A percentile compares a stretch with the other conserved stretches of the same genome.
These are phyloP conservation scores for Ochropleura plecta DNA, from an alignment of 2,888 invertebrate genomes.

Conservation along the genomic window DNA sequence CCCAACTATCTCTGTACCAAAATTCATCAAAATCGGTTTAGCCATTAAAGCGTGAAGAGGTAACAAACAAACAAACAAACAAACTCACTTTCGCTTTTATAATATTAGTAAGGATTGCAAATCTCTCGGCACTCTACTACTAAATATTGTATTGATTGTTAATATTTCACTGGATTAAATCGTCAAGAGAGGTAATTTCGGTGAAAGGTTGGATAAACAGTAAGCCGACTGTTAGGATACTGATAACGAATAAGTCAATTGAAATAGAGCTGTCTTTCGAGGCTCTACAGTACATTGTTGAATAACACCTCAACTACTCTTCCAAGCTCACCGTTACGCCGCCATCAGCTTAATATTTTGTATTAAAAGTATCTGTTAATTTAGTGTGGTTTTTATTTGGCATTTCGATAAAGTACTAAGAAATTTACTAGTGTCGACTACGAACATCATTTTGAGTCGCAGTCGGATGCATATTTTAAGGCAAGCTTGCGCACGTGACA, in stretches of 20 bases:
- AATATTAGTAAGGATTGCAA: too few species aligned
- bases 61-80: too few species aligned
- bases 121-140: neutral
- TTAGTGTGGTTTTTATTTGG: conserved; percentile 1
- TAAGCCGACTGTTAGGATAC: neutral
- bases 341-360: neutral
- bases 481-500: neutral
- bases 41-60: too few species aligned
- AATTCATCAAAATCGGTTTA: too few species aligned
- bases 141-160: neutral
- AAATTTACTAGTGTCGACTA: neutral
- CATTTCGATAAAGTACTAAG: neutral
- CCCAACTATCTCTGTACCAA: too few species aligned
- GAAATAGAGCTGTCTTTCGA: conserved; percentile 3
- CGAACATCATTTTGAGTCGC: neutral
- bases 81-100: too few species aligned
- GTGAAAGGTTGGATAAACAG: neutral
- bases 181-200: neutral
- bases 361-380: neutral
- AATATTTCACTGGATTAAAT: conserved; percentile 11
- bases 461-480: neutral
- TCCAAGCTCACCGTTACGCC: neutral
- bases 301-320: neutral
- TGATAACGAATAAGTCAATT: neutral
- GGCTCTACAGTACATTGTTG: neutral